Evolutionary conservation across 2,113 vertebrate genomes (phyloP).

Genomic region (Bubo scandiacus): DNA sequence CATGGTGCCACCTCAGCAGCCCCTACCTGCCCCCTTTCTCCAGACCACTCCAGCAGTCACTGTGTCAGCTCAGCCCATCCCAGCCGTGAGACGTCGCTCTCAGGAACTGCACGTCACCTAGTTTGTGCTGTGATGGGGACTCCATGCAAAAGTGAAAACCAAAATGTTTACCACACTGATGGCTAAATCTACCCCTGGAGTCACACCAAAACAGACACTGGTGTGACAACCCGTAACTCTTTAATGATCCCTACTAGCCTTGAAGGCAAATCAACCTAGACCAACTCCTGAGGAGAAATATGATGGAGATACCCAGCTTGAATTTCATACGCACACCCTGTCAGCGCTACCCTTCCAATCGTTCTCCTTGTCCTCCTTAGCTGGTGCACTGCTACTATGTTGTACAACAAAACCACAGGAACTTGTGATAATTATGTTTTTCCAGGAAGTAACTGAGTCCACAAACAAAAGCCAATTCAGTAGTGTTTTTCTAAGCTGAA

Average conservation of each 20-base stretch:
- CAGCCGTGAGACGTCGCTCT: background rate
- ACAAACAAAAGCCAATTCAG: background rate
- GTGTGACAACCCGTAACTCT: background rate
- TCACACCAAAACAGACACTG: background rate
- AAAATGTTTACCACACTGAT: background rate
- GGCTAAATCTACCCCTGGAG: background rate
- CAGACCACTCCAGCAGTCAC: background rate
- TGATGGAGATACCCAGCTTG: background rate
- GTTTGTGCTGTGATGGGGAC: background rate
- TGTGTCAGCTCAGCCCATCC: background rate
- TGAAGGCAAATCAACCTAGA: background rate
- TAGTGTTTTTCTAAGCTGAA: background rate
- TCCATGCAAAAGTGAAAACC: background rate
- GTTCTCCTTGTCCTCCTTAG: background rate
- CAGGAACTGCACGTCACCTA: fast-evolving
- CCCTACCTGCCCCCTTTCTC: background rate
- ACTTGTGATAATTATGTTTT: background rate
- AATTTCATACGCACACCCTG: background rate
- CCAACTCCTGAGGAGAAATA: background rate
- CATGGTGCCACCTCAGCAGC: background rate
- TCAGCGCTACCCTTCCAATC: background rate
- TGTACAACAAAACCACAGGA: background rate
- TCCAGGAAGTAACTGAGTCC: background rate
- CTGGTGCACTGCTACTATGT: background rate
- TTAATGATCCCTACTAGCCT: background rate